These are phyloP conservation scores for Hemiprocne comata DNA, from an alignment of 2,113 vertebrate genomes.

Conservation along the genomic window DNA sequence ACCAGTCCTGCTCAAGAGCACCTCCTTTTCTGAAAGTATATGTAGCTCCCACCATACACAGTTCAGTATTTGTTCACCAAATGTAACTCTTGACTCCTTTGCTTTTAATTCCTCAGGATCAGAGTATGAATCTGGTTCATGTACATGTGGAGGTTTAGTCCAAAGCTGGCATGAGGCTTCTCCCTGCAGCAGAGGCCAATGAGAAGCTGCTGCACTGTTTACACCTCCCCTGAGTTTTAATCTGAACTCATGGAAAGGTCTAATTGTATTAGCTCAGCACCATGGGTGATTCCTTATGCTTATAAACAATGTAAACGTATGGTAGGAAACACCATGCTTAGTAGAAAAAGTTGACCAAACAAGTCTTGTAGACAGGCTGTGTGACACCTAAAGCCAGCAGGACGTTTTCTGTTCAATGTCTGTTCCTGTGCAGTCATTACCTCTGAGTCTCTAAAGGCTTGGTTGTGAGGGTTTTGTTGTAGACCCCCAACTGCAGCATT, in stretches of 20 bases:
- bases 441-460: background rate
- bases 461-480: background rate
- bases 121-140: background rate
- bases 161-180: background rate
- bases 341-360: background rate
- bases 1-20: background rate
- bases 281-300: background rate
- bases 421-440: background rate
- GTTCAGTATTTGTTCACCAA: background rate
- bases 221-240: background rate
- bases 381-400: background rate
- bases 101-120: background rate
- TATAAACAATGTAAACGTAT: background rate
- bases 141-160: background rate
- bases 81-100: background rate
- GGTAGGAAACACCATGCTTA: background rate
- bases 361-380: background rate
- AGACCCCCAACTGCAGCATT: background rate
- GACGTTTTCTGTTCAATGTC: background rate
- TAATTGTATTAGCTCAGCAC: background rate
- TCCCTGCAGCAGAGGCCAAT: background rate
- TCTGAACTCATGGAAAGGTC: background rate
- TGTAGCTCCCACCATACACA: background rate
- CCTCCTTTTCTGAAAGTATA: background rate
- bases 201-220: background rate